A percentile compares a stretch with the other conserved stretches of the same genome.
Conservation (phyloP, 1,140 invertebrate genomes). For the Phymorhynchus buccinoides region DNA sequence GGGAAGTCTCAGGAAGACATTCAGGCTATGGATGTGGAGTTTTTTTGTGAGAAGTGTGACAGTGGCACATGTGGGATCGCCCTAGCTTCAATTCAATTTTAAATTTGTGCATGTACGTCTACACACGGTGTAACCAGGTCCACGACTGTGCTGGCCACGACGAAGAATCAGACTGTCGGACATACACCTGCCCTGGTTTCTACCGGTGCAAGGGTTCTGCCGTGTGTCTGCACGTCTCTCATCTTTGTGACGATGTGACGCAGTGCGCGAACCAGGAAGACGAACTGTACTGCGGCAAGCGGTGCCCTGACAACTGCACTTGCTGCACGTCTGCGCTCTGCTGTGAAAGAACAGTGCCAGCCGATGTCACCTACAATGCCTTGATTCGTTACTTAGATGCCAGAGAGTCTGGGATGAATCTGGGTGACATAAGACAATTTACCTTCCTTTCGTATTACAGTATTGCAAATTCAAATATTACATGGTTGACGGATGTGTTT, state of each 20-base stretch:
- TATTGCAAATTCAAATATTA: neutral
- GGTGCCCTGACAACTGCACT: constrained; percentile 46
- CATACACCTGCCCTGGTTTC: constrained; percentile 38
- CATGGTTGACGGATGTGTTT: neutral
- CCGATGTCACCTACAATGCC: neutral
- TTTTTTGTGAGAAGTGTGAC: no score
- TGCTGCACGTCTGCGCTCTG: constrained; percentile 12
- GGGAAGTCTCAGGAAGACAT: no score
- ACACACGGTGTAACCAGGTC: constrained; percentile 24
- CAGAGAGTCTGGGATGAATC: neutral
- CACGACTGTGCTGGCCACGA: constrained; percentile 12
- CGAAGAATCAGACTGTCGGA: constrained; percentile 3
- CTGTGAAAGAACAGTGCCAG: neutral
- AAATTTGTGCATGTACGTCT: no score
- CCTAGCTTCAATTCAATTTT: no score
- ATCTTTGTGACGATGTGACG: constrained; percentile 23
- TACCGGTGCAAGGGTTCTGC: constrained; percentile 28
- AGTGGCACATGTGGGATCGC: no score
- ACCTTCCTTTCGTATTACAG: neutral
- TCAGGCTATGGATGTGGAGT: no score
- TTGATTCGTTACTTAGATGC: neutral
- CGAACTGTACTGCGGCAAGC: constrained; percentile 30
- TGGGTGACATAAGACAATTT: neutral
- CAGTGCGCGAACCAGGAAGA: constrained; percentile 40
- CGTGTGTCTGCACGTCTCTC: constrained; percentile 22